phyloP scores from a whole-genome alignment of 2,113 vertebrate species.

The Rhombomys opimus region DNA sequence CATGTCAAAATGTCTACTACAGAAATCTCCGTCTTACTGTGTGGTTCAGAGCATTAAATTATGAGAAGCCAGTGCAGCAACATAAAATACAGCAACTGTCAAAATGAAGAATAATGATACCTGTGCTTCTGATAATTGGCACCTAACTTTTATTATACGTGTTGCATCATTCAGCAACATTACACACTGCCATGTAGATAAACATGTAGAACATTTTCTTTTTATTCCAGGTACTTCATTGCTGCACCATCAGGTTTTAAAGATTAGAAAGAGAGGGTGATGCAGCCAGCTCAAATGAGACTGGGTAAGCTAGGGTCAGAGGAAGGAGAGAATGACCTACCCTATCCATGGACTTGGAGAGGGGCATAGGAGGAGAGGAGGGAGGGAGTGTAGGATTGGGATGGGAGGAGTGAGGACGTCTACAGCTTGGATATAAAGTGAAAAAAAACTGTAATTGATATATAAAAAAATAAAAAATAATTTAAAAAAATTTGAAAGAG shows the following conservation, averaged over 20 bases:
- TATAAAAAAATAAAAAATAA: too few relatives aligned
- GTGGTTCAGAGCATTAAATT: background rate
- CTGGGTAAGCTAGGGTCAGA: too few relatives aligned
- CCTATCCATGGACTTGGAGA: too few relatives aligned
- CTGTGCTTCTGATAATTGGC: background rate
- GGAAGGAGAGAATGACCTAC: too few relatives aligned
- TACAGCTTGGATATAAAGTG: too few relatives aligned
- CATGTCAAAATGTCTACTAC: background rate
- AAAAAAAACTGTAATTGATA: too few relatives aligned
- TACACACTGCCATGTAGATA: background rate
- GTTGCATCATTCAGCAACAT: background rate
- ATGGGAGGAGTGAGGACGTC: too few relatives aligned
- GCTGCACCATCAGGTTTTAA: background rate
- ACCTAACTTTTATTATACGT: background rate
- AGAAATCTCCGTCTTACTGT: background rate
- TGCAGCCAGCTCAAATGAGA: too few relatives aligned
- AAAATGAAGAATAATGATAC: background rate
- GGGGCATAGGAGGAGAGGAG: too few relatives aligned
- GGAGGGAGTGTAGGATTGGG: too few relatives aligned
- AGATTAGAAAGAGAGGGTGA: background rate
- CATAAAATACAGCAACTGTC: background rate
- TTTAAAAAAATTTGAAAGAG: background rate
- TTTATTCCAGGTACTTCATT: background rate
- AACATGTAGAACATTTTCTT: background rate
- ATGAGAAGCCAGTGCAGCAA: background rate